Evolutionary conservation across 2,888 invertebrate species (phyloP).

Genomic region (Chalcosyrphus nemorum): DNA sequence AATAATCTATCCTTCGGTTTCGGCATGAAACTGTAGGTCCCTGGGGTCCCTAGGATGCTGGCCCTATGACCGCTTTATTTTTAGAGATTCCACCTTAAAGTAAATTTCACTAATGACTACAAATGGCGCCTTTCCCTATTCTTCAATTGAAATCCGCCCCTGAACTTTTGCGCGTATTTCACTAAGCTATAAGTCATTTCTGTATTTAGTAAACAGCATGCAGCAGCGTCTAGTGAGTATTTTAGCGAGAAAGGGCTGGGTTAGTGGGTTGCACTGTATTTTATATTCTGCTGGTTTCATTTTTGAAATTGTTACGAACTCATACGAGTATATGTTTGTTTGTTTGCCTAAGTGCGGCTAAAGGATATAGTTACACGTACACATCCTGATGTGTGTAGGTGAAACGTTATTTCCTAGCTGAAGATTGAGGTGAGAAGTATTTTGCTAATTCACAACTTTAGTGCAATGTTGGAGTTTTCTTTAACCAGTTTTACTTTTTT

Average conservation of each 20-base stretch:
- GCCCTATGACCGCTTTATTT: too few relatives aligned
- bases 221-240: slow-evolving; percentile 23
- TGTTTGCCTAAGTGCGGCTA: slow-evolving; percentile 8
- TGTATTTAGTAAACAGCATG: background rate
- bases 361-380: background rate
- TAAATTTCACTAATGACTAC: too few relatives aligned
- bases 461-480: slow-evolving; percentile 22
- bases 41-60: too few relatives aligned
- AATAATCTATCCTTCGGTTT: too few relatives aligned
- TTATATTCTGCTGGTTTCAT: background rate
- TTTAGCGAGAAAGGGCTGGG: background rate
- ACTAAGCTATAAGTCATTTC: slow-evolving; percentile 2
- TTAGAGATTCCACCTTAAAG: too few relatives aligned
- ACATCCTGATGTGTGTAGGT: background rate
- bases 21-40: too few relatives aligned
- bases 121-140: background rate
- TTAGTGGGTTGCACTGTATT: background rate
- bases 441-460: slow-evolving; percentile 58
- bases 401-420: background rate
- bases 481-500: slow-evolving; percentile 26
- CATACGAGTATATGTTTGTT: slow-evolving; percentile 4
- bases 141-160: background rate
- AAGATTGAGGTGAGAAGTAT: slow-evolving; percentile 51
- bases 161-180: background rate
- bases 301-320: slow-evolving; percentile 21